Evolutionary conservation across 1,140 invertebrate species (phyloP), one percentile per base, ranked within the genome.

Genomic region (Probaryconus sp.): DNA sequence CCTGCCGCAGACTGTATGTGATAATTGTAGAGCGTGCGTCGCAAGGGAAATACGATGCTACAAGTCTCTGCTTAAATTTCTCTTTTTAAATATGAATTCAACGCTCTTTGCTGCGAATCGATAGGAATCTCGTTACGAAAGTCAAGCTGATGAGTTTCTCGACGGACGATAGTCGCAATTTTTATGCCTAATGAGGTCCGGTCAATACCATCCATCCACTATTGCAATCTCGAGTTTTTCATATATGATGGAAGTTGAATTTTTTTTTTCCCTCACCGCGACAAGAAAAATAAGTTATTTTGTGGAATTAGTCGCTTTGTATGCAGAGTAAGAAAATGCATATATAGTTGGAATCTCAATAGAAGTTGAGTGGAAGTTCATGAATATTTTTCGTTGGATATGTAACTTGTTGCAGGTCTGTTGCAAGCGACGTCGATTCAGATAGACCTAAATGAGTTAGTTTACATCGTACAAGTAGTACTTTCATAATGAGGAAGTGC

Each of bases 401-500:
- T 43, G 18, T 55, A 55, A 55, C 51, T 55, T 42, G 51, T 55
- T 42, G 51, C 51, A 21, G 11, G 2, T 7, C 0, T 35, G 11
- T 16, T 26, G 20, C n/a, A 5, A 53, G 48, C 18, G 9, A 37
- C 31, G 21, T 53, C 48, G 21, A 53, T 38, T 53, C 33, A 26
- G 20, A 38, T 53, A 38, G 33, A 53, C 31, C 20, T 4, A 26
- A 53, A 37, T 7, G 28, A 38, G 21, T 53, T 38, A 38, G 20
- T 53, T 37, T 30, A 38, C 33, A 26, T 53, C 33, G 11, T 53
- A 53, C 18, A 28, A 38, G 13, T 20, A 4, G 5, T 3, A 7
- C 21, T 30, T 56, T 38, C 38, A 50, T 75, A 80, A 79, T 71
- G 40, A 73, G 31, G 37, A 71, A 78, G 65, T 63, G 51, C 45